Conservation (phyloP, 2,797 vertebrate species). For the Brachyalestes nurse region DNA sequence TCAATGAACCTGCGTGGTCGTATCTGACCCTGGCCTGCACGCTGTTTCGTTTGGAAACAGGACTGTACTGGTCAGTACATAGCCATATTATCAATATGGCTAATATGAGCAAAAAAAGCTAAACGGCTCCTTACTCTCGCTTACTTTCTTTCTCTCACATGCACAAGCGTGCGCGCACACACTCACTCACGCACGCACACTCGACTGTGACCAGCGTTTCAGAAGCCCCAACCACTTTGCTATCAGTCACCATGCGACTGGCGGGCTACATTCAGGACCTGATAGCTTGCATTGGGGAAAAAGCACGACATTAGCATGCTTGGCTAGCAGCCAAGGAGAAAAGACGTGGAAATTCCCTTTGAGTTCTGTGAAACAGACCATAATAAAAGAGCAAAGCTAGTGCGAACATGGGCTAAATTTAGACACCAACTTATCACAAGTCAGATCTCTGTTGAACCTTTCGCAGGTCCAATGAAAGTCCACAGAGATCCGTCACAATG, state of each 20-base stretch:
- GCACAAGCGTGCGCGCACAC: background rate
- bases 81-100: conserved; percentile 33
- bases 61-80: conserved; percentile 24
- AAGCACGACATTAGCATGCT: conserved; percentile 1
- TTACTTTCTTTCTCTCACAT: background rate
- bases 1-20: conserved; percentile 20
- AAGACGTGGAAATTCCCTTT: conserved; percentile 35
- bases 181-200: background rate
- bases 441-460: conserved; percentile 28
- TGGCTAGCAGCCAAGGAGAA: background rate
- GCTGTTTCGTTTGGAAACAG: conserved; percentile 32
- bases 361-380: background rate
- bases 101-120: conserved; percentile 36
- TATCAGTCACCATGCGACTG: conserved; percentile 2
- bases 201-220: background rate
- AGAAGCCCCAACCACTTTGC: background rate
- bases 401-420: background rate
- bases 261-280: conserved; percentile 8
- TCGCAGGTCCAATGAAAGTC: conserved; percentile 70
- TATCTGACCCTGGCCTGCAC: background rate
- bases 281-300: conserved; percentile 5
- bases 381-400: conserved; percentile 13
- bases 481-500: conserved; percentile 42
- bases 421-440: conserved; percentile 37
- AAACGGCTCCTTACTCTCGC: background rate